Evolutionary conservation across 2,888 invertebrate species (phyloP), one percentile per base, ranked within the genome.

Genomic region (Lutraria lutraria): DNA sequence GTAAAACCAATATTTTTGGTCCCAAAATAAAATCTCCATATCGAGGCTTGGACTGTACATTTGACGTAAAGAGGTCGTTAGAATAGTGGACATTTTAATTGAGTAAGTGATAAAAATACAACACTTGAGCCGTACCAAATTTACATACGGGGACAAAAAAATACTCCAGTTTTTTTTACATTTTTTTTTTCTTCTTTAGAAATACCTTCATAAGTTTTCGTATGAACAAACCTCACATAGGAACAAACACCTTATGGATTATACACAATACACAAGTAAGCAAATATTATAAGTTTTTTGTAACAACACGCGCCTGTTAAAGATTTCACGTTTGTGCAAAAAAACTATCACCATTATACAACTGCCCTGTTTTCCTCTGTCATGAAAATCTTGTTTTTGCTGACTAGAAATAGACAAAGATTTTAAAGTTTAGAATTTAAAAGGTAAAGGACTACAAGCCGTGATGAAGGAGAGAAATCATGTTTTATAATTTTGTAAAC

Each of bases 271-370:
- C 31, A 76, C 31, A 15, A 19, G 19, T 8, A 72, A 76, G 31
- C 29, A 43, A 43, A 43, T 10, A 8, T n/a, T 13, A 4, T 8
- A 0, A 6, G 19, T 60, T 60, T 72, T 72, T 25, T n/a, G 15
- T 72, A 12, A 72, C 72, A 76, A 76, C 76, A 76, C 76, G 34
- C 13, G 76, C 34, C 19, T 76, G 76, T 76, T 76, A 10, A 34
- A 76, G 19, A n/a, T 68, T 76, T 76, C 76, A 19, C 34, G 0
- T 13, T 34, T 31, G 76, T 31, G 34, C 76, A 76, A 76, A 76
- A n/a, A 76, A 76, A 34, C 76, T 34, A 16, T 29, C 76, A 15
- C 34, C 76, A 34, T n/a, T 31, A 13, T 76, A 76, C 34, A 34
- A 76, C 34, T 16, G 76, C 16, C 76, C 16, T 12, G 34, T 76